These are phyloP conservation scores for Pelecanoides urinatrix DNA, from an alignment of 2,113 vertebrate genomes.

Conservation along the genomic window DNA sequence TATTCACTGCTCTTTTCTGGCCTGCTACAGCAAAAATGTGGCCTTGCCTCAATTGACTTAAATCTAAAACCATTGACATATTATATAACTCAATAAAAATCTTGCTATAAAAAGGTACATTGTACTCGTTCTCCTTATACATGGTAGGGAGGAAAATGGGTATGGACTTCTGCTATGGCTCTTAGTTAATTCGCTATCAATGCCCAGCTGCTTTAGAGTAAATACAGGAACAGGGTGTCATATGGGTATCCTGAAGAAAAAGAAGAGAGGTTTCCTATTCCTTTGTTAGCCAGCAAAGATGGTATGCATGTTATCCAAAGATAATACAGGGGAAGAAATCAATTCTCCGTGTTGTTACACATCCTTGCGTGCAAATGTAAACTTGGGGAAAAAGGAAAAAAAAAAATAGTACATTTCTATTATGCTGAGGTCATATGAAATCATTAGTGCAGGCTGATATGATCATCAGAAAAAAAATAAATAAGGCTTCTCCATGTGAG, in stretches of 20 bases:
- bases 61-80: conserved; percentile 29
- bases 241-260: conserved; percentile 30
- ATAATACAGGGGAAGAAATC: conserved; percentile 51
- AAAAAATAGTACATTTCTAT: background rate
- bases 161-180: background rate
- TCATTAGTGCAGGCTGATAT: background rate
- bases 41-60: conserved; percentile 25
- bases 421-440: conserved; percentile 50
- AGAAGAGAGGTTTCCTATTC: conserved; percentile 54
- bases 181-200: conserved; percentile 30
- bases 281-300: conserved; percentile 54
- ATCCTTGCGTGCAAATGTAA: conserved; percentile 65
- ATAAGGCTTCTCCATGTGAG: background rate
- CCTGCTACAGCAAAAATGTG: conserved; percentile 26
- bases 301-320: conserved; percentile 40
- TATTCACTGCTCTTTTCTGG: conserved; percentile 6
- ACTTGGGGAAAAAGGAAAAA: conserved; percentile 15
- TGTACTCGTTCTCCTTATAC: background rate
- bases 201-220: conserved; percentile 52
- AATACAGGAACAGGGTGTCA: conserved; percentile 48
- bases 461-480: background rate
- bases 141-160: conserved; percentile 10
- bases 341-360: conserved; percentile 67
- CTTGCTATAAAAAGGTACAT: conserved; percentile 50
- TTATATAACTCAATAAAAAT: conserved; percentile 58